Base-by-base conservation (phyloP, 2,888 invertebrate genomes). In the Orchesellides sinensis region DNA sequence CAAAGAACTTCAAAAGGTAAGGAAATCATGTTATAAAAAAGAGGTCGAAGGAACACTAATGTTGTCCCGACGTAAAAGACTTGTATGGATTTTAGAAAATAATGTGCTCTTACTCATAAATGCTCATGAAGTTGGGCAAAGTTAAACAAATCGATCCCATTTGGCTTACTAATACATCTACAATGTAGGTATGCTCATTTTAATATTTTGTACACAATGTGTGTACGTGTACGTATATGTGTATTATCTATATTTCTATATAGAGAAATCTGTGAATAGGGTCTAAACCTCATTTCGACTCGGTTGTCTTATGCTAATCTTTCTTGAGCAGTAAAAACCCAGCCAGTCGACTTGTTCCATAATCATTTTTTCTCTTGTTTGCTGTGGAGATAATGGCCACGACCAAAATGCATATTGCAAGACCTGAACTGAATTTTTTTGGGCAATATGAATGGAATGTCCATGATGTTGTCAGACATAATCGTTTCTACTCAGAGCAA, bases 381-480 rank as follows among this genome's bases (percentile, higher is more conserved):
- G 23, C 65, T 66, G 17, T 32, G 56, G 27, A 70, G 29, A 75
- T 75, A 68, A 68, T 77, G 56, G 68, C 29, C 45, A 45, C 45
- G 66, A 47, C 63, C 66, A 45, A 65, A 66, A 74, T 40, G 29
- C 66, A 77, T 68, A 68, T 77, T 56, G 68, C 74, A 35, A 65
- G 54, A 68, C 21, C 25, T 78, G 78, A 78, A 78, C 78, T 78
- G 78, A 63, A 78, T 78, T 77, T 68, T 21, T 40, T 70, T 63
- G 61, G 47, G 54, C 47, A 69, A 78, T 78, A 61, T 78, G 56
- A 68, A 45, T 54, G 77, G 77, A 77, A 68, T 68, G 65, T 56
- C 63, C 75, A 66, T 54, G 61, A 70, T n/a, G 14, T 25, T 45
- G 56, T 52, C 14, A 21, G 45, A 54, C 59, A 29, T 68, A 77